Percentiles rank a stretch among this genome's conserved stretches.
Conservation (phyloP, 2,888 invertebrate species). For the Pseudococcus viburni region DNA sequence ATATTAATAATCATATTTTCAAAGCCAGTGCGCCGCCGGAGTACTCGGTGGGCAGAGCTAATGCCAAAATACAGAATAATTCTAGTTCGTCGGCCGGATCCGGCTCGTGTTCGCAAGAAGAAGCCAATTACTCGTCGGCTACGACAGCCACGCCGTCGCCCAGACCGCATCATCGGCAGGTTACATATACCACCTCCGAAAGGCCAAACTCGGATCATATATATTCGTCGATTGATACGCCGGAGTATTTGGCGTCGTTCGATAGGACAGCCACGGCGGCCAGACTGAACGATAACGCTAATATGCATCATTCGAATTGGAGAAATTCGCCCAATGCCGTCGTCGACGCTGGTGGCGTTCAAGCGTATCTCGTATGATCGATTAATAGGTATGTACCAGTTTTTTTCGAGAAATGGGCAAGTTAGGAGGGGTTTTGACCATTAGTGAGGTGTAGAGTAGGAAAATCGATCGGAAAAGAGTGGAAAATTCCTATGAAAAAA, state of each 20-base stretch:
- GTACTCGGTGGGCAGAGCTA: slow-evolving; percentile 70
- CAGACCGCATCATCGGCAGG: slow-evolving; percentile 64
- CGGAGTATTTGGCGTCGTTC: slow-evolving; percentile 82
- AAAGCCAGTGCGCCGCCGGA: slow-evolving; percentile 70
- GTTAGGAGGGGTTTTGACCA: no score
- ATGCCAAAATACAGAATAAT: slow-evolving; percentile 54
- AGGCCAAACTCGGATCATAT: slow-evolving; percentile 89
- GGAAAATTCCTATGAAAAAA: no score
- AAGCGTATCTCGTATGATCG: slow-evolving; percentile 79
- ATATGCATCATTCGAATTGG: slow-evolving; percentile 67
- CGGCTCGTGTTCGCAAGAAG: slow-evolving; percentile 72
- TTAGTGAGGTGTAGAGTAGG: no score
- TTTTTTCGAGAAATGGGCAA: neutral
- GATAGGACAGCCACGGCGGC: slow-evolving; percentile 75
- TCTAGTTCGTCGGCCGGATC: slow-evolving; percentile 67
- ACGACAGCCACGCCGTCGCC: slow-evolving; percentile 79
- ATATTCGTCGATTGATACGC: slow-evolving; percentile 89
- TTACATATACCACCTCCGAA: slow-evolving; percentile 73
- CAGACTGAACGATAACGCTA: slow-evolving; percentile 66
- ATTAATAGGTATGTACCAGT: slow-evolving; percentile 30
- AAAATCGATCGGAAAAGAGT: no score
- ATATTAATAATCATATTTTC: slow-evolving; percentile 67
- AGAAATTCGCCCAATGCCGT: slow-evolving; percentile 72
- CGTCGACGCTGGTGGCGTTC: slow-evolving; percentile 73
- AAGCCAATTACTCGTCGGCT: slow-evolving; percentile 78